phyloP scores from a whole-genome alignment of 23 tunicate genomes.

The Botrylloides violaceus region DNA sequence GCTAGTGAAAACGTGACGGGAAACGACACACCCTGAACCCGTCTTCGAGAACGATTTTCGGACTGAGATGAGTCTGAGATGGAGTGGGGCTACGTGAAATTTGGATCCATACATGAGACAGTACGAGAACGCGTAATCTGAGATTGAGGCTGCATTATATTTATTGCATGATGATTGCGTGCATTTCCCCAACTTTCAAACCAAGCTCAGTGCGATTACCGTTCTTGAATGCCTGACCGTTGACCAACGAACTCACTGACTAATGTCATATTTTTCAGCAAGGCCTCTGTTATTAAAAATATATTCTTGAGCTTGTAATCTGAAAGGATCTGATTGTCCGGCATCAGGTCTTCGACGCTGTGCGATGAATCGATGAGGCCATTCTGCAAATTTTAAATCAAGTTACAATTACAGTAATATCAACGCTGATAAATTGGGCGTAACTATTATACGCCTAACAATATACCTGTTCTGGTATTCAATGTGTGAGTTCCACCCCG shows the following conservation, averaged over 20 bases:
- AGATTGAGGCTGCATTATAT: not conserved
- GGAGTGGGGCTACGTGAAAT: no score
- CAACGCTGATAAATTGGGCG: not conserved
- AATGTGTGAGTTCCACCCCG: not conserved
- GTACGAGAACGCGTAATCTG: not conserved
- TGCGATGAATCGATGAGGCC: constrained; percentile 3
- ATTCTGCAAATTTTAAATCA: not conserved
- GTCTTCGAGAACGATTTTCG: no score
- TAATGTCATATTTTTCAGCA: not conserved
- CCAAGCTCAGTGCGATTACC: no score
- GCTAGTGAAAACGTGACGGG: not conserved
- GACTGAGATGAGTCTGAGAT: no score
- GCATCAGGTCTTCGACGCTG: not conserved
- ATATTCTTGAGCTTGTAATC: constrained; percentile 23
- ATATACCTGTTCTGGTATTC: constrained; percentile 2
- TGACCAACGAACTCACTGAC: constrained; percentile 4
- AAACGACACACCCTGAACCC: not conserved
- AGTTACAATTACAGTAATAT: not conserved
- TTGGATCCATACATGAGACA: not conserved
- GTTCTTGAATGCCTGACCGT: no score
- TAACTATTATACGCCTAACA: not conserved
- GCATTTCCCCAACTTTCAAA: no score
- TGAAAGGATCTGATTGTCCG: constrained; percentile 15
- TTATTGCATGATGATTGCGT: no score
- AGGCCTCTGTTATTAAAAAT: not conserved